These are phyloP conservation scores for Ceyx margarethae DNA, from an alignment of 2,113 vertebrate genomes.

Conservation along the genomic window DNA sequence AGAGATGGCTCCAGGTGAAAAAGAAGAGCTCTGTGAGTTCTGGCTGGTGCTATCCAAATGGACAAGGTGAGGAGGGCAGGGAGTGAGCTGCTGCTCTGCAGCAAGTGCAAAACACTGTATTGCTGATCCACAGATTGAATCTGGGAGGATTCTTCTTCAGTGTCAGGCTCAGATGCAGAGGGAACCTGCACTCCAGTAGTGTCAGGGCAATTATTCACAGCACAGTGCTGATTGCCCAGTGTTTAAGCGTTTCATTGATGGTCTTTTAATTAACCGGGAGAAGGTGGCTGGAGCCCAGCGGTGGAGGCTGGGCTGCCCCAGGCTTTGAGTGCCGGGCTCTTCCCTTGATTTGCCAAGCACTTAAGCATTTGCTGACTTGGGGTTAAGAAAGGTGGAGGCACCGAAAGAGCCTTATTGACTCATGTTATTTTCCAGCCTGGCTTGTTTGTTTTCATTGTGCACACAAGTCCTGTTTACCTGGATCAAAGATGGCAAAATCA, in stretches of 20 bases:
- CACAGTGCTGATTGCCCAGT: neutral
- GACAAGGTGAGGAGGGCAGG: neutral
- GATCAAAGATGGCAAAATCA: slow-evolving; percentile 62
- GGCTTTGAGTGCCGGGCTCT: neutral
- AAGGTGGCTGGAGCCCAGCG: neutral
- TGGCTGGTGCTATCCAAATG: neutral
- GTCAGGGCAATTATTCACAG: neutral
- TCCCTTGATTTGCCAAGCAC: neutral
- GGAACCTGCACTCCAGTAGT: neutral
- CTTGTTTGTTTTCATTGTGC: slow-evolving; percentile 64
- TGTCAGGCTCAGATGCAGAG: neutral
- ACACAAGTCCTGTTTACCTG: slow-evolving; percentile 40
- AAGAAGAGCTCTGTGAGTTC: neutral
- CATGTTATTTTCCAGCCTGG: slow-evolving; percentile 55
- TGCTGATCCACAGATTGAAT: neutral
- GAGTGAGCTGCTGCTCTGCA: neutral
- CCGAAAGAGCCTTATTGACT: slow-evolving; percentile 18
- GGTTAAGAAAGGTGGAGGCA: slow-evolving; percentile 44
- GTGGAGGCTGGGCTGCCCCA: neutral
- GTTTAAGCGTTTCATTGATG: neutral
- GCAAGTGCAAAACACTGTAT: neutral
- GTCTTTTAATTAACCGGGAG: neutral
- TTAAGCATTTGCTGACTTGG: slow-evolving; percentile 34
- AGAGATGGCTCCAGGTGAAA: neutral
- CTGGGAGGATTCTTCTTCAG: neutral